Conservation (phyloP, 2,888 invertebrate genomes). For the Leptodirus hochenwartii region DNA sequence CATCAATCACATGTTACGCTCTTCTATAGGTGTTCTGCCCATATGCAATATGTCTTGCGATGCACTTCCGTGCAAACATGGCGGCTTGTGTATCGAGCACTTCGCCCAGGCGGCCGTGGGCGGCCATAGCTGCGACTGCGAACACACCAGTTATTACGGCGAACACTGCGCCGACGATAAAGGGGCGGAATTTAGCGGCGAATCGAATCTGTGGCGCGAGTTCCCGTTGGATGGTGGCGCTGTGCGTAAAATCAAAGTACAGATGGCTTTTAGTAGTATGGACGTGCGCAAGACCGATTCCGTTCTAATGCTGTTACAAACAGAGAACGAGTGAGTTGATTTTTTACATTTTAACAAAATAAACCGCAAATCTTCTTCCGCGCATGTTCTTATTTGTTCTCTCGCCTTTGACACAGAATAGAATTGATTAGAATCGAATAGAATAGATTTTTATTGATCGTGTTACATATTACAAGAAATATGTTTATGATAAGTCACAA, state of each 20-base stretch:
- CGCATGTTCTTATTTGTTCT: no score
- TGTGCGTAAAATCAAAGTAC: constrained; percentile 61
- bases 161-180: constrained; percentile 78
- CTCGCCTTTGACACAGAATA: no score
- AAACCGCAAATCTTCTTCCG: no score
- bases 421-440: no score
- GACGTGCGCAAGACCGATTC: constrained; percentile 62
- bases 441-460: no score
- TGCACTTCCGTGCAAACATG: constrained; percentile 70
- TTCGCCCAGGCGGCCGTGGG: constrained; percentile 69
- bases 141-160: constrained; percentile 77
- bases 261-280: constrained; percentile 72
- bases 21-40: constrained; percentile 45
- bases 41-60: constrained; percentile 85
- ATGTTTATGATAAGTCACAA: no score
- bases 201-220: constrained; percentile 63
- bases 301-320: constrained; percentile 60
- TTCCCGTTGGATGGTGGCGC: constrained; percentile 53
- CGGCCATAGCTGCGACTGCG: constrained; percentile 79
- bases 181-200: constrained; percentile 77
- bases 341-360: no score
- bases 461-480: no score
- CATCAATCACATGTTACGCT: constrained; percentile 22
- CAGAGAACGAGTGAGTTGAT: constrained; percentile 52
- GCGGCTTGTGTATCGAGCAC: constrained; percentile 74